A percentile compares a stretch with the other conserved stretches of the same genome.
These are phyloP conservation scores for Caenorhabditis sp. DNA, from an alignment of 2,888 invertebrate species.

Conservation along the genomic window DNA sequence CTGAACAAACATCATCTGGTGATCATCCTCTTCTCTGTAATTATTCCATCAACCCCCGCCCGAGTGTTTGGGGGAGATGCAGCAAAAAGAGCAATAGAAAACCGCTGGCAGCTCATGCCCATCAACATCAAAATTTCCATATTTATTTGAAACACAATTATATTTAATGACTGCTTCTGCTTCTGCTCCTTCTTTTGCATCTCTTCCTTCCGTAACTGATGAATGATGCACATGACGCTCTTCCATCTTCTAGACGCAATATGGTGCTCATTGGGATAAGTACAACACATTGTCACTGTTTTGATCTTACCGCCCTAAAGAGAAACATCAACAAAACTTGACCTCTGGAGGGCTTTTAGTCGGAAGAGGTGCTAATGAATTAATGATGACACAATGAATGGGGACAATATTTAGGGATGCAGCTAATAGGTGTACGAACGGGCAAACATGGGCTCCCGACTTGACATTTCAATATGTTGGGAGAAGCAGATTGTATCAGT, in stretches of 20 bases:
- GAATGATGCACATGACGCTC: constrained; percentile 8
- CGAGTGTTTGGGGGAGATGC: no score
- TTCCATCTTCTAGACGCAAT: constrained; percentile 12
- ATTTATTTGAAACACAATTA: constrained; percentile 36
- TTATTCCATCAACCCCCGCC: constrained; percentile 58
- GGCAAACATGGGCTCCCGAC: constrained; percentile 13
- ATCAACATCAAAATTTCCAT: not conserved
- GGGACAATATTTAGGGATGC: constrained; percentile 50
- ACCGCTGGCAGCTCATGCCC: constrained; percentile 11
- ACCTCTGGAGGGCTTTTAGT: constrained; percentile 47
- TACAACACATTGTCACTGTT: constrained; percentile 37
- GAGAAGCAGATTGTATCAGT: constrained; percentile 35
- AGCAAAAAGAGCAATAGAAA: not conserved
- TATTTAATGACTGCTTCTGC: constrained; percentile 37
- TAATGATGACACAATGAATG: constrained; percentile 51
- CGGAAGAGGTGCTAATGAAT: constrained; percentile 35
- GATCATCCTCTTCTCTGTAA: constrained; percentile 43
- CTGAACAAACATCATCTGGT: constrained; percentile 56
- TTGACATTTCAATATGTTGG: constrained; percentile 1
- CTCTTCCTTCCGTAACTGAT: not conserved
- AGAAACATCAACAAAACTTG: constrained; percentile 8
- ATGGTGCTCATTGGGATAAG: constrained; percentile 26
- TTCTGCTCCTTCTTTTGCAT: no score
- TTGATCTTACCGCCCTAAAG: constrained; percentile 39
- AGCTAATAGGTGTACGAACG: constrained; percentile 52